A percentile compares a stretch with the other conserved stretches of the same genome.
These are phyloP conservation scores for Labeo rohita DNA, from an alignment of 2,113 vertebrate species.

Conservation along the genomic window DNA sequence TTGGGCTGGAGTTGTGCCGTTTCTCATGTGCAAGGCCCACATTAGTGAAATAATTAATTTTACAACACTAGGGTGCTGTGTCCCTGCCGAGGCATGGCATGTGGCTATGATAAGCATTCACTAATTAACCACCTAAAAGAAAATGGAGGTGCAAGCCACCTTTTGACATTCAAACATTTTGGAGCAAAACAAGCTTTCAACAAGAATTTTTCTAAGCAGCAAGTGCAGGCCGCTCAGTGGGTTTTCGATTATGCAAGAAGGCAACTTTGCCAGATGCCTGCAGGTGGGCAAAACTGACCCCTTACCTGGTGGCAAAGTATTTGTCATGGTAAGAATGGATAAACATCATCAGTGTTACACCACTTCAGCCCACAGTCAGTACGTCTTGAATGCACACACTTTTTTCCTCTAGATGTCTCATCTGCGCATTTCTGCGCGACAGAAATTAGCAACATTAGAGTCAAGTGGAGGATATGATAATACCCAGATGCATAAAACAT, in stretches of 20 bases:
- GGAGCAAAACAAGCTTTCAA: conserved; percentile 57
- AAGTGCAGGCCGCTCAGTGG: neutral
- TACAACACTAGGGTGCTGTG: conserved; percentile 82
- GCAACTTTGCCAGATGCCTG: conserved; percentile 15
- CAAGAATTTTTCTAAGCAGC: conserved; percentile 49
- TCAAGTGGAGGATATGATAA: conserved; percentile 70
- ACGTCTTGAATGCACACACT: neutral
- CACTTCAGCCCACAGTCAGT: conserved; percentile 2
- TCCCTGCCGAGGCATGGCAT: conserved; percentile 68
- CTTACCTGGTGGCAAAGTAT: neutral
- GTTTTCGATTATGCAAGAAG: conserved; percentile 60
- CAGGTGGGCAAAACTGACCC: conserved; percentile 10
- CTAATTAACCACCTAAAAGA: conserved; percentile 82
- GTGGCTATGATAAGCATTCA: conserved; percentile 79
- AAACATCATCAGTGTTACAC: neutral
- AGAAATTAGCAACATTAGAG: conserved; percentile 59
- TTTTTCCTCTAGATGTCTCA: conserved; percentile 42
- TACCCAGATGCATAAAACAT: conserved; percentile 64
- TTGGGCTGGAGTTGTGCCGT: conserved; percentile 82
- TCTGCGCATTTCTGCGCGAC: conserved; percentile 53
- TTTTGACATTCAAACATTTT: conserved; percentile 73
- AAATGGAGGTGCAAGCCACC: conserved; percentile 57
- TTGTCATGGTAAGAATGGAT: conserved; percentile 30
- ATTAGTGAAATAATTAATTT: conserved; percentile 87
- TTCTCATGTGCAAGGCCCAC: conserved; percentile 76